Conservation (phyloP, 2,888 invertebrate genomes). For the Leptinotarsa tumamoca region DNA sequence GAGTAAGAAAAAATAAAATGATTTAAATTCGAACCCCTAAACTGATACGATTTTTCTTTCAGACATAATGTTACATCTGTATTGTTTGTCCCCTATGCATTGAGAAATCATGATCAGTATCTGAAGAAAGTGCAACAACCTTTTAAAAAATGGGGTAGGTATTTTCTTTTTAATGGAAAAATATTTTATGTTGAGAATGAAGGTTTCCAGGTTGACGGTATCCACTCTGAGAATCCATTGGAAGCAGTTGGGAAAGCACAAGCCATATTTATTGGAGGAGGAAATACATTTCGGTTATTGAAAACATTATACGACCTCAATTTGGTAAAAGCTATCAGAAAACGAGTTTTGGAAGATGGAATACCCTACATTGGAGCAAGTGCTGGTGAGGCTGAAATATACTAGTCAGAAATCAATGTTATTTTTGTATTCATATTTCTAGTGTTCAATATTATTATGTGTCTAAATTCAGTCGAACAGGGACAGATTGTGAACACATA, state of each 20-base stretch:
- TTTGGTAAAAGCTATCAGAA: conserved; percentile 73
- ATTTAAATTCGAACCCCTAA: too few species aligned
- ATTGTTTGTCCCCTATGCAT: conserved; percentile 82
- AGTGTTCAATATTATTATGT: background rate
- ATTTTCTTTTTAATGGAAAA: conserved; percentile 5
- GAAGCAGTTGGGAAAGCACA: conserved; percentile 73
- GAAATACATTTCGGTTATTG: conserved; percentile 82
- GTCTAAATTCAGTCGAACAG: background rate
- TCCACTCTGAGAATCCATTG: conserved; percentile 73
- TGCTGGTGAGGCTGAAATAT: conserved; percentile 70
- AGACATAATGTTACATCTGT: conserved; percentile 76
- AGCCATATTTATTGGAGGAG: conserved; percentile 84
- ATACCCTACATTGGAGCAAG: conserved; percentile 82
- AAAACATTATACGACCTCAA: conserved; percentile 78
- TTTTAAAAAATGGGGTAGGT: conserved; percentile 74
- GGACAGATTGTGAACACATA: too few species aligned
- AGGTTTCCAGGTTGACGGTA: conserved; percentile 73
- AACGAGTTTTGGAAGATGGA: conserved; percentile 73
- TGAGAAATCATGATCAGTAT: conserved; percentile 75
- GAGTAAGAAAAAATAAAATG: conserved; percentile 56
- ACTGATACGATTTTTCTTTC: conserved; percentile 14
- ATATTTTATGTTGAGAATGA: conserved; percentile 18
- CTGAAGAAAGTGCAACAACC: conserved; percentile 72
- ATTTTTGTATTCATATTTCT: too few species aligned
- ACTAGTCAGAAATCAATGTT: background rate